Conservation (phyloP, 2,797 vertebrate genomes). For the Ciconia nigra region DNA sequence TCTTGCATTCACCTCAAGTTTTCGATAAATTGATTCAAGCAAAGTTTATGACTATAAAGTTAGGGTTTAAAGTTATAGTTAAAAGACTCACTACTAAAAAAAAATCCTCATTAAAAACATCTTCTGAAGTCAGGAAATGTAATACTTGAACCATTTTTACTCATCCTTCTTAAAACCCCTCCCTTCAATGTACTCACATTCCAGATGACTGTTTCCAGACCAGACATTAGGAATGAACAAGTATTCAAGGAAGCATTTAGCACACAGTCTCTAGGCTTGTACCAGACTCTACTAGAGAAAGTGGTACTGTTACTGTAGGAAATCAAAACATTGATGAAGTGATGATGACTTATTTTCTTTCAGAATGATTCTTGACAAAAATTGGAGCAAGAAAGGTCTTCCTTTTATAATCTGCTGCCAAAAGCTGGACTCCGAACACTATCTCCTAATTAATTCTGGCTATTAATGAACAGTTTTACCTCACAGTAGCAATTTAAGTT, state of each 20-base stretch:
- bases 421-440: not conserved
- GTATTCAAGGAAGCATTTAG: conserved; percentile 21
- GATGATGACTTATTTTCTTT: not conserved
- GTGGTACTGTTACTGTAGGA: not conserved
- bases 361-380: not conserved
- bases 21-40: not conserved
- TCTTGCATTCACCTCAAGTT: not conserved
- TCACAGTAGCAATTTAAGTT: not conserved
- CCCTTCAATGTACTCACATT: not conserved
- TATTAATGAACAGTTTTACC: not conserved
- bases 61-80: not conserved
- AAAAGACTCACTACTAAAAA: not conserved
- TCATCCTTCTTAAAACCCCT: not conserved
- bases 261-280: not conserved
- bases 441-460: not conserved
- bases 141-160: not conserved
- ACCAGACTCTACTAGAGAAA: not conserved
- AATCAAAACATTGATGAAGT: not conserved
- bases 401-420: not conserved
- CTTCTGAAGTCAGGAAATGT: not conserved
- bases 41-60: not conserved
- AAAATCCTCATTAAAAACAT: not conserved
- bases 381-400: not conserved
- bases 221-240: not conserved
- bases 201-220: not conserved